Percentiles rank a stretch among this genome's conserved stretches.
Evolutionary conservation across 2,797 vertebrate species (phyloP).

Genomic region (Xenopus petersii): DNA sequence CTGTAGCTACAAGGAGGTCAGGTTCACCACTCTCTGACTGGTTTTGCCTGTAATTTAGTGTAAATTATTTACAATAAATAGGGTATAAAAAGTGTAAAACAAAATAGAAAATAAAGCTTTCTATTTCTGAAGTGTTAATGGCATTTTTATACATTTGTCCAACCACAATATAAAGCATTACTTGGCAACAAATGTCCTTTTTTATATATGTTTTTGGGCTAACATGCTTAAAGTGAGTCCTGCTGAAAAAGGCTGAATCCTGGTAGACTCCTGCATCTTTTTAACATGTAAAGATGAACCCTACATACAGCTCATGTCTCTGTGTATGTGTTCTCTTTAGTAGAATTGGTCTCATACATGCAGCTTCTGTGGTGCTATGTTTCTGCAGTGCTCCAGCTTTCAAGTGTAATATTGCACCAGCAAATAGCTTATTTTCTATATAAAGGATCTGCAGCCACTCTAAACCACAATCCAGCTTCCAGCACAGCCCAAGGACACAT

Average conservation of each 20-base stretch:
- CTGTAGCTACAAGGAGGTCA: too few species aligned
- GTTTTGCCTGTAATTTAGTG: too few species aligned
- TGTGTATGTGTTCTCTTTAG: too few species aligned
- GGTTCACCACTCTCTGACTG: too few species aligned
- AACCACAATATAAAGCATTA: not conserved
- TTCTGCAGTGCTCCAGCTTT: conserved; percentile 2
- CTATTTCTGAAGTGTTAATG: too few species aligned
- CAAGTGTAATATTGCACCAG: conserved; percentile 12
- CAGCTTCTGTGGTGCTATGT: not conserved
- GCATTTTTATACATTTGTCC: not conserved
- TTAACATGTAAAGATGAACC: not conserved
- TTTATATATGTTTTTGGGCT: too few species aligned
- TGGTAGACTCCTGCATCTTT: not conserved
- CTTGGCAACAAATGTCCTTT: too few species aligned
- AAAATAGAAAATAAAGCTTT: too few species aligned
- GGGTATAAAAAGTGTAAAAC: too few species aligned
- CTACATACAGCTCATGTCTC: not conserved
- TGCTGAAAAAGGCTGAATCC: too few species aligned
- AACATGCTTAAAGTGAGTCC: too few species aligned
- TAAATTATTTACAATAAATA: too few species aligned
- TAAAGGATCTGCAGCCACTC: conserved; percentile 9
- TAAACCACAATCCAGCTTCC: conserved; percentile 17
- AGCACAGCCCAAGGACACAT: conserved; percentile 33
- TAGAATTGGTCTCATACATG: not conserved
- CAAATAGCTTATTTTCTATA: conserved; percentile 10